These are phyloP conservation scores for Notothenia rossii DNA, from an alignment of 2,113 vertebrate species.

Conservation along the genomic window DNA sequence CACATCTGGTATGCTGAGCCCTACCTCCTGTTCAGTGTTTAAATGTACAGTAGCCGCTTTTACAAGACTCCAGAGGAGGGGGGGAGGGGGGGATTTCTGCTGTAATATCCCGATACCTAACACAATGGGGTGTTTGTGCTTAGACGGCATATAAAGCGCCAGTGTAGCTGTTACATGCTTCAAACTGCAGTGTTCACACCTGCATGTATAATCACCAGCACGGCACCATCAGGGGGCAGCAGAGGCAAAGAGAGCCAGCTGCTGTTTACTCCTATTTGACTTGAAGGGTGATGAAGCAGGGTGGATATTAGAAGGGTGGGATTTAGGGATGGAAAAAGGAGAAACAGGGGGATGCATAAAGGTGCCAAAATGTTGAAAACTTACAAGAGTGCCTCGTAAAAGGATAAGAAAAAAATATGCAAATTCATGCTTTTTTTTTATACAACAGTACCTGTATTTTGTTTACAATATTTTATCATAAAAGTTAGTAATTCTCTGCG, in stretches of 20 bases:
- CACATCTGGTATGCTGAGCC: conserved; percentile 29
- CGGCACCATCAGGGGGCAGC: conserved; percentile 72
- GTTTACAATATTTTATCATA: conserved; percentile 5
- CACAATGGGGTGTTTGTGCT: not conserved
- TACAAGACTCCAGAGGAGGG: not conserved
- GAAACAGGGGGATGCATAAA: not conserved
- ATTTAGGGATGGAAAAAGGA: not conserved
- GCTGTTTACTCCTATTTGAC: conserved; percentile 26
- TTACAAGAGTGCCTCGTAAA: not conserved
- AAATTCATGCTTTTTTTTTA: conserved; percentile 12
- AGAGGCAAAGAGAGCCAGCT: conserved; percentile 53
- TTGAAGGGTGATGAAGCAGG: not conserved
- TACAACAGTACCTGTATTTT: not conserved
- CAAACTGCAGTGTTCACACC: not conserved
- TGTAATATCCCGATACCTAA: not conserved
- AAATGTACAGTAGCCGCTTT: conserved; percentile 18
- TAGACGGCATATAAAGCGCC: not conserved
- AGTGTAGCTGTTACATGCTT: not conserved
- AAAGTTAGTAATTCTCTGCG: conserved; percentile 45
- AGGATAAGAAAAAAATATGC: conserved; percentile 5
- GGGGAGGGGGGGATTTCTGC: not conserved
- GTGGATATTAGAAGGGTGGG: conserved; percentile 25
- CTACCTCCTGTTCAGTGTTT: conserved; percentile 25
- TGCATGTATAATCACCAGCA: not conserved
- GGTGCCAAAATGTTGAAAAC: not conserved